Conservation (phyloP, 1,140 invertebrate species). For the Diuraphis noxia region DNA sequence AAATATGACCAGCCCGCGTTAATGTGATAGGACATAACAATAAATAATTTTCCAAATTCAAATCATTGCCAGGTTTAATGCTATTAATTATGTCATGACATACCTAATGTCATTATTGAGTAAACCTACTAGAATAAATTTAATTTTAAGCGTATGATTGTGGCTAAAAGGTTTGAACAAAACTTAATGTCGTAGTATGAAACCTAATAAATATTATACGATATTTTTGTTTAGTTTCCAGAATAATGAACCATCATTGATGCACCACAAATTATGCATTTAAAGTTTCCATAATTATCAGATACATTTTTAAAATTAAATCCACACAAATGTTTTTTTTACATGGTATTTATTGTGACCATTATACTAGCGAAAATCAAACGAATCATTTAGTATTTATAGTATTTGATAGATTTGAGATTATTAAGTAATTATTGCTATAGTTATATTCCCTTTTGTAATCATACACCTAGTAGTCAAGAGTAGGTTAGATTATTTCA, state of each 20-base stretch:
- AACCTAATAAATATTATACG: not conserved
- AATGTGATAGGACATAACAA: slow-evolving; percentile 25
- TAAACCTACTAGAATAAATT: not conserved
- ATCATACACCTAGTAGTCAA: too few relatives aligned
- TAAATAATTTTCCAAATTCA: slow-evolving; percentile 25
- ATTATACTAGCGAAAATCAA: not conserved
- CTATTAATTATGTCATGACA: slow-evolving; percentile 20
- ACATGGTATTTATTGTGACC: not conserved
- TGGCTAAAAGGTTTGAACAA: not conserved
- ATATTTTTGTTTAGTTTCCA: not conserved
- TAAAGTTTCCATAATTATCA: not conserved
- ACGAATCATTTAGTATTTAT: not conserved
- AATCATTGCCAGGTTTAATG: slow-evolving; percentile 33
- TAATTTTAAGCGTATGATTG: not conserved
- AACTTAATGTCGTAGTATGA: not conserved
- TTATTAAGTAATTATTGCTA: not conserved
- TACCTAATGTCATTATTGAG: not conserved
- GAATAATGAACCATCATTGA: not conserved
- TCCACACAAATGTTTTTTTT: not conserved
- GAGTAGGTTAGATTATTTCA: too few relatives aligned
- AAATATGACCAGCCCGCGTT: slow-evolving; percentile 22
- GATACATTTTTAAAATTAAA: not conserved
- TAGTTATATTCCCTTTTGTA: not conserved
- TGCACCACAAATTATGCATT: not conserved
- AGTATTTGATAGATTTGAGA: not conserved